These are phyloP conservation scores for Synanthedon tipuliformis DNA, from an alignment of 2,888 invertebrate genomes.

Conservation along the genomic window DNA sequence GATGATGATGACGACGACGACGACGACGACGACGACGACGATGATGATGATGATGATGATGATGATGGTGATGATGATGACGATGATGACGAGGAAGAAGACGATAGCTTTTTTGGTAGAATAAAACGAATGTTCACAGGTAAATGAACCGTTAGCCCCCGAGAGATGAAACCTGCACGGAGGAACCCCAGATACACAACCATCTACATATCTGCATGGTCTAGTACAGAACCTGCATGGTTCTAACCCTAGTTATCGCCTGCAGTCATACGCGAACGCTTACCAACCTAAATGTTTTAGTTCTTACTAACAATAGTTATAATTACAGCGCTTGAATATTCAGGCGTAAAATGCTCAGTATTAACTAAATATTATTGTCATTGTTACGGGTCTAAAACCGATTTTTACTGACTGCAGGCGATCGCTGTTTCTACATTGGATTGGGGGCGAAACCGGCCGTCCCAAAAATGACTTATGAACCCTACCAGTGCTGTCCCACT, in stretches of 20 bases:
- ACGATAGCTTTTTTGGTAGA: conserved; percentile 61
- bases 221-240: conserved; percentile 55
- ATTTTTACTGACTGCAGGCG: conserved; percentile 95
- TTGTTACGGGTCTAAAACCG: conserved; percentile 73
- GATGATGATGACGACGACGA: conserved; percentile 56
- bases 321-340: conserved; percentile 55
- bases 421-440: conserved; percentile 97
- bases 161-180: conserved; percentile 46
- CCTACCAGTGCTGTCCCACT: conserved; percentile 93
- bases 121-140: conserved; percentile 67
- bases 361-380: conserved; percentile 39
- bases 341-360: conserved; percentile 55
- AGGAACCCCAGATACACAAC: conserved; percentile 51
- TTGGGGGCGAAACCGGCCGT: conserved; percentile 86
- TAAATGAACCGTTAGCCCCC: conserved; percentile 54
- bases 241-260: conserved; percentile 71
- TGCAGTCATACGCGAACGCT: conserved; percentile 74
- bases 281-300: conserved; percentile 62
- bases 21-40: conserved; percentile 32
- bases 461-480: conserved; percentile 84
- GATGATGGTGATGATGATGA: conserved; percentile 57
- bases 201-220: conserved; percentile 65
- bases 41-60: conserved; percentile 37
- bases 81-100: conserved; percentile 56
- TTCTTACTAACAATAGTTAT: conserved; percentile 65